Conservation (phyloP, 2,113 vertebrate species). For the Carlito syrichta region DNA sequence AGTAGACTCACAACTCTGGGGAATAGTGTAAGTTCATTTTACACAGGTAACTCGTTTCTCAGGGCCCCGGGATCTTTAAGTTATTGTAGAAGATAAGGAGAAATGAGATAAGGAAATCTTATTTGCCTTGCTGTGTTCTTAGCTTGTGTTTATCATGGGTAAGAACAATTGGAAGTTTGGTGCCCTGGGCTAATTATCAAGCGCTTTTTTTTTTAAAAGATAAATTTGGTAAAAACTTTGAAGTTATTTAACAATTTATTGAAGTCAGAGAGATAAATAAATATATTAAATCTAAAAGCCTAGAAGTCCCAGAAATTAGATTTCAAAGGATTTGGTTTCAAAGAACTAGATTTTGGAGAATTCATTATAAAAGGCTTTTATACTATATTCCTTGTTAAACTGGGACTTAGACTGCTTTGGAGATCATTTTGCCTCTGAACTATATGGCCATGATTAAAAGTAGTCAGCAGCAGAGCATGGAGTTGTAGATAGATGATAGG, state of each 20-base stretch:
- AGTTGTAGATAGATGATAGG: background rate
- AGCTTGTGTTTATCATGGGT: background rate
- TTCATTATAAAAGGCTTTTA: background rate
- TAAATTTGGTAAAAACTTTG: conserved; percentile 82
- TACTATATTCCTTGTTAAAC: background rate
- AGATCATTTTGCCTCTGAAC: background rate
- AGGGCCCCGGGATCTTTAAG: background rate
- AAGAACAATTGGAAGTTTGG: background rate
- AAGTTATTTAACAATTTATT: conserved; percentile 83
- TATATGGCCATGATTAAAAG: too few relatives aligned
- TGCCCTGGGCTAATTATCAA: background rate
- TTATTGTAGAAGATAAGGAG: background rate
- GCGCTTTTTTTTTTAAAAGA: background rate
- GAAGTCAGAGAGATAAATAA: conserved; percentile 35
- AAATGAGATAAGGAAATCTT: background rate
- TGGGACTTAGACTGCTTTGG: background rate
- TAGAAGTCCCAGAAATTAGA: conserved; percentile 76
- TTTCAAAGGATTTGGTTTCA: conserved; percentile 71
- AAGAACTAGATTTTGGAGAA: background rate
- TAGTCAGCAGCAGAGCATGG: background rate
- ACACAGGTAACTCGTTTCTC: background rate
- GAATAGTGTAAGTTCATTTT: background rate
- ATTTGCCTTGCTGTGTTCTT: background rate
- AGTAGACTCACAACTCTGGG: background rate
- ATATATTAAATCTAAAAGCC: background rate